Conservation (phyloP, 1,140 invertebrate genomes). For the Brachionus paranguensis region DNA sequence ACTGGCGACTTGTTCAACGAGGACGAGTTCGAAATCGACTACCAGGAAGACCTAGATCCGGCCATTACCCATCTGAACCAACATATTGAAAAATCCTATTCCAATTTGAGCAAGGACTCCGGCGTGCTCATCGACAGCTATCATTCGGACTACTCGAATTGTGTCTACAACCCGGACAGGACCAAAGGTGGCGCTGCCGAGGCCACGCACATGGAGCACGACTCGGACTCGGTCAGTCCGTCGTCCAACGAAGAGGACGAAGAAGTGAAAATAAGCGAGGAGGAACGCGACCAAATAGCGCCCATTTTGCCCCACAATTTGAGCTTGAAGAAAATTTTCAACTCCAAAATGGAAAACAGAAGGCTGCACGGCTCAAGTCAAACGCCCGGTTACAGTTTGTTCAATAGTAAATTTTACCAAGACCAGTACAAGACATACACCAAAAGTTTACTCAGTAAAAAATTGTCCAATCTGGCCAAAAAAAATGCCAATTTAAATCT, state of each 20-base stretch:
- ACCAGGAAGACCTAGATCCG: not conserved
- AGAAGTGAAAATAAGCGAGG: not conserved
- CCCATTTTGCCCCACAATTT: not conserved
- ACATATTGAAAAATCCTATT: constrained; percentile 34
- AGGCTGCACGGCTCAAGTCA: not conserved
- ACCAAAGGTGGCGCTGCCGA: not conserved
- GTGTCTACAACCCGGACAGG: not conserved
- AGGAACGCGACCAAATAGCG: not conserved
- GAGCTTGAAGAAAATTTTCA: constrained; percentile 7
- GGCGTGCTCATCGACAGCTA: constrained; percentile 17
- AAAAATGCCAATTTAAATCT: not conserved
- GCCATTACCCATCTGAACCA: not conserved
- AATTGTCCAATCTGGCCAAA: not conserved
- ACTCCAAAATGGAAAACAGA: constrained; percentile 26
- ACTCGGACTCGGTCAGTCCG: not conserved
- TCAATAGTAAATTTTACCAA: constrained; percentile 13
- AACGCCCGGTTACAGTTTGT: not conserved
- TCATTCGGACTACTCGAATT: constrained; percentile 14
- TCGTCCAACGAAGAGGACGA: constrained; percentile 26
- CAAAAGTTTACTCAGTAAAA: not conserved
- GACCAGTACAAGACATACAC: constrained; percentile 5
- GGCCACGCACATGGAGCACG: not conserved
- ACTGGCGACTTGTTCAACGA: not conserved
- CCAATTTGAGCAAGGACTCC: constrained; percentile 39
- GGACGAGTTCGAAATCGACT: constrained; percentile 15